These are phyloP conservation scores for Calonectris borealis DNA, from an alignment of 2,113 vertebrate species.

Conservation along the genomic window DNA sequence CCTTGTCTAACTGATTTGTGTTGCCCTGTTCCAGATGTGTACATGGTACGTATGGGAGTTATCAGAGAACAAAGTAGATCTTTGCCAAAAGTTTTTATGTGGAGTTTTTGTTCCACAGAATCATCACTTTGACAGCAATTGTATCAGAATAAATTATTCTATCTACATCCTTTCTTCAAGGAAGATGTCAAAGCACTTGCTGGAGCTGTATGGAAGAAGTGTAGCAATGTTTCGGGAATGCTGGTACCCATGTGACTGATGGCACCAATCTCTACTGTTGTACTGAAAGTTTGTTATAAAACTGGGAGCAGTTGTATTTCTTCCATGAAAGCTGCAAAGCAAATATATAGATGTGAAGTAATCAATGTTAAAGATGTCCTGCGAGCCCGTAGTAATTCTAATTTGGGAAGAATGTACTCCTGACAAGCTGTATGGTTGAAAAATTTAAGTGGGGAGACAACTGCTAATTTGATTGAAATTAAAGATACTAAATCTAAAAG, in stretches of 20 bases:
- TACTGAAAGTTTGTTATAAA: background rate
- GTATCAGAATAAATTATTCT: background rate
- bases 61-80: background rate
- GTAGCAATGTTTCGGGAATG: background rate
- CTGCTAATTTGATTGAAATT: background rate
- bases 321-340: background rate
- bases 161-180: background rate
- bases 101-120: background rate
- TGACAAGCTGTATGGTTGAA: background rate
- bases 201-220: background rate
- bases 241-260: background rate
- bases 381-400: background rate
- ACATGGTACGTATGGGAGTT: background rate
- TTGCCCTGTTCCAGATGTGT: background rate
- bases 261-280: background rate
- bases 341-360: background rate
- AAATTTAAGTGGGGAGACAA: background rate
- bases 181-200: background rate
- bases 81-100: background rate
- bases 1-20: background rate
- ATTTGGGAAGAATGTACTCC: background rate
- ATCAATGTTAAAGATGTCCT: background rate
- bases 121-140: background rate
- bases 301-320: background rate
- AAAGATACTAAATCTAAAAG: background rate